Conservation (phyloP, 2,113 vertebrate genomes). For the Seriola rivoliana region DNA sequence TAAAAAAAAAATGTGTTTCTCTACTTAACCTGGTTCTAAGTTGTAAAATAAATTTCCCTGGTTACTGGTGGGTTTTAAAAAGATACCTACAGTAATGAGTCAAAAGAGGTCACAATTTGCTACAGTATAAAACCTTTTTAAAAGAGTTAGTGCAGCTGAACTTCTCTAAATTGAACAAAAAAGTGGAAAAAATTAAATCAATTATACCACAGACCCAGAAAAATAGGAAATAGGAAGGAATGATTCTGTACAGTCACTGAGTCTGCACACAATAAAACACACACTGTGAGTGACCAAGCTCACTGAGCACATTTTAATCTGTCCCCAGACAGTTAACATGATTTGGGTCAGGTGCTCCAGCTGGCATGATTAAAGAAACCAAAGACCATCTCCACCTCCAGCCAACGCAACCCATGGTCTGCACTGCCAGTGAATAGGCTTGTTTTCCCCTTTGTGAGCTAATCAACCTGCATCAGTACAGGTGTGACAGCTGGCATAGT, state of each 20-base stretch:
- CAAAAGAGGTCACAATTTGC: background rate
- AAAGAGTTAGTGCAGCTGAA: background rate
- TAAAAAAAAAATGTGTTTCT: background rate
- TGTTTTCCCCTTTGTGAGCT: slow-evolving; percentile 19
- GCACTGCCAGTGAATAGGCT: background rate
- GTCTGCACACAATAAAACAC: background rate
- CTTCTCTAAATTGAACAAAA: background rate
- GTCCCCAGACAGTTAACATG: slow-evolving; percentile 24
- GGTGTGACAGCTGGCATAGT: slow-evolving; percentile 31
- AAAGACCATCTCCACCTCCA: slow-evolving; percentile 9
- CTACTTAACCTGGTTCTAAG: background rate
- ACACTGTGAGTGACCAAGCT: background rate
- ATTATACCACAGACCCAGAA: background rate
- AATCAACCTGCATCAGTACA: slow-evolving; percentile 16
- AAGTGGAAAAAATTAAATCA: background rate
- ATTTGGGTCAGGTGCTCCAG: slow-evolving; percentile 7
- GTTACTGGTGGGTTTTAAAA: background rate
- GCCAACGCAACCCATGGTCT: background rate
- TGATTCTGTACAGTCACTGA: background rate
- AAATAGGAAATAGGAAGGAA: background rate
- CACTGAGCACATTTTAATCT: slow-evolving; percentile 14
- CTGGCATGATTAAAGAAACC: background rate
- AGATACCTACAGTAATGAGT: background rate
- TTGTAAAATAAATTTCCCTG: background rate
- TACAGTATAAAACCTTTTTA: background rate